Evolutionary conservation across 2,797 vertebrate genomes (phyloP).

Genomic region (Myioborus melanocephalus): DNA sequence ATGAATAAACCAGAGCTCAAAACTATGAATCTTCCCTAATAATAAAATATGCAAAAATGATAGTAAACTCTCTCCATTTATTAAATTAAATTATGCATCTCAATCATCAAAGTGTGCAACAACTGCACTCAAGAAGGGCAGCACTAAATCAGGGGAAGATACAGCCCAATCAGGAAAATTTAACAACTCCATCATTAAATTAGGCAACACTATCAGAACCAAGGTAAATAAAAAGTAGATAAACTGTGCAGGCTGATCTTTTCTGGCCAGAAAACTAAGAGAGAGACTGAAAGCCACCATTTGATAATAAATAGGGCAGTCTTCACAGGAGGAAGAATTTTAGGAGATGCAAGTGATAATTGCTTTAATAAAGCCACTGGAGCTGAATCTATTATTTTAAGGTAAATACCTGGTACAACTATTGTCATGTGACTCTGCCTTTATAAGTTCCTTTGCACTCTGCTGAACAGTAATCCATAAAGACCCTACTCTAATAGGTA

Average conservation of each 20-base stretch:
- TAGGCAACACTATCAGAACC: background rate
- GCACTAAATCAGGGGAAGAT: conserved; percentile 42
- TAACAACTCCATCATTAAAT: conserved; percentile 54
- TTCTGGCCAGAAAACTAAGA: background rate
- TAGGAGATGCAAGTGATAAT: background rate
- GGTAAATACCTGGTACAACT: background rate
- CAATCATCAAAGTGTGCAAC: conserved; percentile 57
- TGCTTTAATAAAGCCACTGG: background rate
- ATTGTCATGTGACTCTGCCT: background rate
- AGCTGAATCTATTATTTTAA: background rate
- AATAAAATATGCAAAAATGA: conserved; percentile 71
- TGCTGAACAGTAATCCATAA: background rate
- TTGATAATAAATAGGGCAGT: background rate
- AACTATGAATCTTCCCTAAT: conserved; percentile 69
- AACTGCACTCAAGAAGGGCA: conserved; percentile 33
- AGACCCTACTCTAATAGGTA: accelerated
- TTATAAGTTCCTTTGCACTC: background rate
- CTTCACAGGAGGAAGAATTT: background rate
- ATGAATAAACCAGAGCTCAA: conserved; percentile 30
- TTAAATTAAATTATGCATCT: conserved; percentile 72
- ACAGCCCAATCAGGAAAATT: conserved; percentile 45
- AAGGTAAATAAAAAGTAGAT: conserved; percentile 50
- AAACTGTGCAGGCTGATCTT: background rate
- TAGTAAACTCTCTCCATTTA: conserved; percentile 70
- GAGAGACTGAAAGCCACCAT: background rate